These are phyloP conservation scores for Hyperopisus bebe DNA, from an alignment of 2,113 vertebrate species.

Conservation along the genomic window DNA sequence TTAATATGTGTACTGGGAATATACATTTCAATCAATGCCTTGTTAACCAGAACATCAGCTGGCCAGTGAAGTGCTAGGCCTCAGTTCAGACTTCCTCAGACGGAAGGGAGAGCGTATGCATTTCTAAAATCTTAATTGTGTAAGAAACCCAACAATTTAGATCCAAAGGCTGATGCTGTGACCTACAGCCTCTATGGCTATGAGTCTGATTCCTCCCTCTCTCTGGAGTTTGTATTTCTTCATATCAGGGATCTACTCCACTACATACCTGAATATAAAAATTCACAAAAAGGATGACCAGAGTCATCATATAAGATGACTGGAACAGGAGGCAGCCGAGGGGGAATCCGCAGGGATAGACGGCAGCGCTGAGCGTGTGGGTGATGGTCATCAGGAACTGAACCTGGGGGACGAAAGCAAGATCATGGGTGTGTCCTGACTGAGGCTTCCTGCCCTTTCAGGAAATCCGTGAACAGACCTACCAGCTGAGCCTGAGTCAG, in stretches of 20 bases:
- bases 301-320: conserved; percentile 76
- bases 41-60: not conserved
- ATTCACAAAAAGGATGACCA: conserved; percentile 76
- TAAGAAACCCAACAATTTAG: not conserved
- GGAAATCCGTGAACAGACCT: conserved; percentile 17
- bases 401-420: conserved; percentile 47
- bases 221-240: not conserved
- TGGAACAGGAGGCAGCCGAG: conserved; percentile 79
- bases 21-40: not conserved
- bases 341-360: conserved; percentile 77
- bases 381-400: conserved; percentile 78
- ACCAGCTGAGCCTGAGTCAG: conserved; percentile 84
- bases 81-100: not conserved
- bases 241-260: not conserved
- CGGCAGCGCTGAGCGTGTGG: conserved; percentile 71
- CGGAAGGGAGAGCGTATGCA: not conserved
- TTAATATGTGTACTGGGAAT: not conserved
- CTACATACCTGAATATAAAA: conserved; percentile 74
- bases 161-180: not conserved
- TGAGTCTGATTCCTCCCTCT: not conserved
- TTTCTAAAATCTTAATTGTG: not conserved
- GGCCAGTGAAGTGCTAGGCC: not conserved
- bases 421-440: not conserved
- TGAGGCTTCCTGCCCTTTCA: not conserved
- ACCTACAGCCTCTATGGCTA: not conserved